Conservation (phyloP, 2,888 invertebrate species). For the Apoda limacodes region DNA sequence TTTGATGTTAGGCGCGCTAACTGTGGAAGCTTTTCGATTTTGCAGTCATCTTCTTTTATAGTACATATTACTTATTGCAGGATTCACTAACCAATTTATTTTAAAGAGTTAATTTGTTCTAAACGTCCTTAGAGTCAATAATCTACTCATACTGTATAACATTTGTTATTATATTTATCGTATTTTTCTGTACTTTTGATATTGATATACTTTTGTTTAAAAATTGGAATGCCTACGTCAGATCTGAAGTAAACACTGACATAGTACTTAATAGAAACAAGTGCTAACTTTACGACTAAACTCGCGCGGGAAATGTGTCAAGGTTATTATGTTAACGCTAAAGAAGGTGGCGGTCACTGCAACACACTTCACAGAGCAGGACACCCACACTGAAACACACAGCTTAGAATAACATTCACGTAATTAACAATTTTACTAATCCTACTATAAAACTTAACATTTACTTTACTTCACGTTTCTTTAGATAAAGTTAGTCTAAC, state of each 20-base stretch:
- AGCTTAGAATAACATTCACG: slow-evolving; percentile 17
- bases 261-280: slow-evolving; percentile 58
- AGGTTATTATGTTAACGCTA: slow-evolving; percentile 49
- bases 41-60: slow-evolving; percentile 4
- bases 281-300: slow-evolving; percentile 27
- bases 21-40: no score
- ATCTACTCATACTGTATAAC: slow-evolving; percentile 3
- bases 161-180: slow-evolving; percentile 2
- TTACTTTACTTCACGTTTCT: no score
- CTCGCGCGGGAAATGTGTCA: slow-evolving; percentile 64
- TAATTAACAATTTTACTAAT: no score
- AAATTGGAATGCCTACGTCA: slow-evolving; percentile 33
- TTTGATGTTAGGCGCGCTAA: no score
- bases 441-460: no score
- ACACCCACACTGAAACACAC: slow-evolving; percentile 25
- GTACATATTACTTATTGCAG: no score
- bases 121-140: slow-evolving; percentile 1
- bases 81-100: no score
- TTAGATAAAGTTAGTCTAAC: no score
- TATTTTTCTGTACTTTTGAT: slow-evolving; percentile 2
- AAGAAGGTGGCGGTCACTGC: slow-evolving; percentile 46
- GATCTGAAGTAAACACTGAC: slow-evolving; percentile 55
- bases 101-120: neutral
- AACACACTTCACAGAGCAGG: slow-evolving; percentile 32
- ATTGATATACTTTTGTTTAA: slow-evolving; percentile 15